A percentile compares a stretch with the other conserved stretches of the same genome.
These are phyloP conservation scores for Drosophila asahinai DNA, from an alignment of 1,140 invertebrate genomes.

Conservation along the genomic window DNA sequence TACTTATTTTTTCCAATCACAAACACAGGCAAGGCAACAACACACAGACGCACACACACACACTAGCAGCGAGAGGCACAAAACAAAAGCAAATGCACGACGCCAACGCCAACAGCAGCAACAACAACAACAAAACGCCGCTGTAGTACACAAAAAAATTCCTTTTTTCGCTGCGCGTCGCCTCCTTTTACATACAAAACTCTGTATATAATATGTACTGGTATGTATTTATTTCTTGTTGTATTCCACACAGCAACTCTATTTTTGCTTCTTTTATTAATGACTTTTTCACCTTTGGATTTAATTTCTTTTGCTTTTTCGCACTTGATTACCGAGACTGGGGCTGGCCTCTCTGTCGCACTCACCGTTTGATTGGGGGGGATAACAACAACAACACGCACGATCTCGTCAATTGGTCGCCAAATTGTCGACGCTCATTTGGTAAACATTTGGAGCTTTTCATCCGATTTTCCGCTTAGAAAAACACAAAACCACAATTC, in stretches of 20 bases:
- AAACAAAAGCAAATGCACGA: constrained; percentile 48
- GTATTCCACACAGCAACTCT: constrained; percentile 55
- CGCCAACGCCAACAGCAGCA: constrained; percentile 39
- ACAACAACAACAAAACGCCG: constrained; percentile 34
- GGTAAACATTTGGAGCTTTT: constrained; percentile 69
- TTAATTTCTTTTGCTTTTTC: constrained; percentile 21
- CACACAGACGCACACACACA: constrained; percentile 26
- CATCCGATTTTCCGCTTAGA: constrained; percentile 65
- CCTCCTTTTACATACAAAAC: constrained; percentile 49
- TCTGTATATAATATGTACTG: constrained; percentile 27
- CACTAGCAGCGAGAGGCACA: constrained; percentile 23
- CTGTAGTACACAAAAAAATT: constrained; percentile 75
- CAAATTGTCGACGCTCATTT: constrained; percentile 59
- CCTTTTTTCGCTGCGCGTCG: constrained; percentile 64
- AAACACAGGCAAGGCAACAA: constrained; percentile 28
- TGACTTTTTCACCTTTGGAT: constrained; percentile 70
- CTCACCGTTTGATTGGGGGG: constrained; percentile 63
- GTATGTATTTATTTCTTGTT: constrained; percentile 49
- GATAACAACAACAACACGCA: constrained; percentile 31
- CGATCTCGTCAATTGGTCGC: constrained; percentile 68
- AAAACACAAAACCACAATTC: constrained; percentile 64
- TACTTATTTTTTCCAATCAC: constrained; percentile 41
- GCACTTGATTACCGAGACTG: constrained; percentile 24
- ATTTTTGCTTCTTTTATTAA: constrained; percentile 68
- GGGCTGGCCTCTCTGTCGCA: constrained; percentile 31